These are phyloP conservation scores for Apostichopus leukothele DNA, from an alignment of 53 echinoderm and acorn worm species.

Conservation along the genomic window DNA sequence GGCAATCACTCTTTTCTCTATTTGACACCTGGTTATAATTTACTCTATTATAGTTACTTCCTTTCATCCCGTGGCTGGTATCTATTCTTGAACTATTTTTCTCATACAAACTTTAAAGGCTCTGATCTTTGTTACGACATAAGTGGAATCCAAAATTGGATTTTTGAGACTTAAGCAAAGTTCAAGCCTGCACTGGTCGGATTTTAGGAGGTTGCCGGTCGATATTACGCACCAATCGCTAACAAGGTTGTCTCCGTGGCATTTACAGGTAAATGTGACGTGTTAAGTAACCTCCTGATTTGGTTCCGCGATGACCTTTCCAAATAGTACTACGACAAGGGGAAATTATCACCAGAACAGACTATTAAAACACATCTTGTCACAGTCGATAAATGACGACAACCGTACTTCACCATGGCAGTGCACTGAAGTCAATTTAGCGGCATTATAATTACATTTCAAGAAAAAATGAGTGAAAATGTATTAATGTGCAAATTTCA, in stretches of 20 bases:
- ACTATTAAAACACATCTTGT: background rate
- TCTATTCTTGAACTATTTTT: background rate
- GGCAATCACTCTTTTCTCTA: background rate
- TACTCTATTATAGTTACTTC: background rate
- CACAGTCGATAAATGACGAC: background rate
- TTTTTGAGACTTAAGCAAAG: constrained; percentile 36
- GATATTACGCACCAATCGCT: background rate
- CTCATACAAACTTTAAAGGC: constrained; percentile 27
- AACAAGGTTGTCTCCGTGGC: constrained; percentile 8
- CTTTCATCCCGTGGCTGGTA: background rate
- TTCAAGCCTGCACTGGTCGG: background rate
- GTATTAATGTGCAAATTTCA: background rate
- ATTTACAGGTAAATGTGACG: constrained; percentile 33
- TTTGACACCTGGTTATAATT: background rate
- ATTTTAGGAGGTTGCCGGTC: background rate
- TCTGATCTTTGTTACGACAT: constrained; percentile 20
- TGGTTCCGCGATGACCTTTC: constrained; percentile 24
- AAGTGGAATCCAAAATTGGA: constrained; percentile 28
- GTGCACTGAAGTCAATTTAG: background rate
- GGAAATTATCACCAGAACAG: constrained; percentile 8
- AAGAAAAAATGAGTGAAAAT: background rate
- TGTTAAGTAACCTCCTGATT: constrained; percentile 24
- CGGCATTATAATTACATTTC: background rate
- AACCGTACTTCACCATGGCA: too few species aligned
- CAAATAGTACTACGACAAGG: background rate